Evolutionary conservation across 1,140 invertebrate species (phyloP), one percentile per base, ranked within the genome.

Genomic region (Melitaea cinxia): DNA sequence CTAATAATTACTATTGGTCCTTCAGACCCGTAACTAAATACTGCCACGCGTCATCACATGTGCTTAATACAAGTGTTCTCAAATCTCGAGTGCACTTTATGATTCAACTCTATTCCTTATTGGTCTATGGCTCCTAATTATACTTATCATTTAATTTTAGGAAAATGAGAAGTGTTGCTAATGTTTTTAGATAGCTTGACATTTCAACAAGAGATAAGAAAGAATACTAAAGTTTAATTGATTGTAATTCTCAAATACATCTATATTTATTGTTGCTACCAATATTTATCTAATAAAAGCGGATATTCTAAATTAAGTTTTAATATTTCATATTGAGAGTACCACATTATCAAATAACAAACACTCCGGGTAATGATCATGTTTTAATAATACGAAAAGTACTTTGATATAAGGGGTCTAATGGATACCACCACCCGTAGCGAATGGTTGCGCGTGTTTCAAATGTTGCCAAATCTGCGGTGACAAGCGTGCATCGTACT

Each of bases 401-500:
- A 58, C 24, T 59, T 33, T 15, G 17, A 33, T 39, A 30, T 58
- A 23, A 65, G 58, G 68, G 66, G 70, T 69, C 60, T 49, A 66
- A 70, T 66, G 30, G 56, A 72, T 68, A 70, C 68, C 65, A 70
- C 68, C 65, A 79, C 68, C 62, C 81, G 71, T 76, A 69, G 75
- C 82, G 63, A 76, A 86, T 84, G 47, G 6, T 47, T 21, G 58
- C 73, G 76, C 83, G 77, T 80, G 78, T 64, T 61, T 54, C 47
- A 45, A 72, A 60, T 57, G 56, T 60, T 72, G 67, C 28, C 77
- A 70, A 77, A 83, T 79, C 75, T 83, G 78, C 68, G 78, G 78
- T 79, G 84, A 85, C 83, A 85, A 77, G 68, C 84, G 70, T 83
- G 65, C 19, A 67, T 63, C 62, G 53, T 67, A 56, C 39, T 23